Evolutionary conservation across 2,113 vertebrate species (phyloP), one percentile per base, ranked within the genome.

Genomic region (Gasterosteus nipponicus): DNA sequence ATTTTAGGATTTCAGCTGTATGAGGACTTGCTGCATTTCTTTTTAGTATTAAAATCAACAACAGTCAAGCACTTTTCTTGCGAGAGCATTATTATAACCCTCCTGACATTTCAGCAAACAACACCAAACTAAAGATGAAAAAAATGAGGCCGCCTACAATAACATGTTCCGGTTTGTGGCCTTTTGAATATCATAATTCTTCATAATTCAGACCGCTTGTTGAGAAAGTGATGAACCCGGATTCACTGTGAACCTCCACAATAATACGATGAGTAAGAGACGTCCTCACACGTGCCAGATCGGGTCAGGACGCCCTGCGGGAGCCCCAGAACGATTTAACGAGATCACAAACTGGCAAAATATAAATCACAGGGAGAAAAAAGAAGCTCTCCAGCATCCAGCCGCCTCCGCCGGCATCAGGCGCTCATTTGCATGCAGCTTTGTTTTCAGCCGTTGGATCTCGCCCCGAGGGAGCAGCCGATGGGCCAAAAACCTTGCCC

Each of bases 401-500:
- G 51, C 62, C 68, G 82, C 86, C 61, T 56, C 54, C 18, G 39
- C 57, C 59, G 9, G 58, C 64, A 65, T 51, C 15, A 26, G 22
- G 44, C 31, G 18, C 31, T 64, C 5, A 88, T 93, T 94, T 93
- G 89, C 91, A 92, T 93, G 82, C 85, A 87, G 83, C 73, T 92
- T 90, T 90, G 84, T 86, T 84, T 91, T 78, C 53, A 77, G 78
- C 70, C 11, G 54, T 86, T 68, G 85, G 80, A 57, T n/a, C n/a
- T 83, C 0, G 69, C 60, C 89, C 85, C 19, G 78, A 73, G 86
- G 85, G 0, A 71, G 77, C 83, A 91, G 88, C 86, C 90, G 90
- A 64, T 22, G 4, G 26, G 42, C 42, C 42, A 12, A 22, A 56
- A 53, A 72, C 63, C 47, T 46, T 15, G 39, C 51, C 3, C 35